Evolutionary conservation across 2,888 invertebrate species (phyloP).

Genomic region (Hypolimnas misippus): DNA sequence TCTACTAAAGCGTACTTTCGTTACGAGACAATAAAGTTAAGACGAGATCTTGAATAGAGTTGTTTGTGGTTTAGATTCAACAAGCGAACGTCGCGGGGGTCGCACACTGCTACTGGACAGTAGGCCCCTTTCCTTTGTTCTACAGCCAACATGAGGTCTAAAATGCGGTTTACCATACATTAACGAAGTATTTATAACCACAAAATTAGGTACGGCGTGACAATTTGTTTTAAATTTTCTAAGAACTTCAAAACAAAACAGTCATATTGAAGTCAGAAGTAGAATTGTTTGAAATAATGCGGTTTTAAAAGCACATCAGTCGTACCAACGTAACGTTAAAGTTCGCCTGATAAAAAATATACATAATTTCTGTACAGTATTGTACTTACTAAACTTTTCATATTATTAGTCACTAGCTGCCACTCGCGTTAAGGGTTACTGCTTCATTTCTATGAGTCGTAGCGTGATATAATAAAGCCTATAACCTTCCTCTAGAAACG

Average conservation of each 20-base stretch:
- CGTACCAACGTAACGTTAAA: neutral
- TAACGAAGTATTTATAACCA: conserved; percentile 60
- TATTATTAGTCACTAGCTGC: too few relatives aligned
- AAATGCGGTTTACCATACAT: conserved; percentile 65
- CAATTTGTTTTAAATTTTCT: conserved; percentile 42
- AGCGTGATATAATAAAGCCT: too few relatives aligned
- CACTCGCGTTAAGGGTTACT: too few relatives aligned
- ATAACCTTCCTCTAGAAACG: too few relatives aligned
- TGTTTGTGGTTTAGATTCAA: conserved; percentile 79
- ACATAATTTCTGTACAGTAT: neutral
- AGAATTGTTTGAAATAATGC: neutral
- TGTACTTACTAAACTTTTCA: neutral
- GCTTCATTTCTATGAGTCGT: too few relatives aligned
- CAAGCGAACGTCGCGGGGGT: conserved; percentile 60
- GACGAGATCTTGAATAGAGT: conserved; percentile 57
- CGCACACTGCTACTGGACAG: conserved; percentile 68
- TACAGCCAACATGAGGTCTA: conserved; percentile 70
- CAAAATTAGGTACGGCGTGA: conserved; percentile 48
- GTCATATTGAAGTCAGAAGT: neutral
- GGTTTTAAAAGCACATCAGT: neutral
- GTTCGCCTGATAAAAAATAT: neutral
- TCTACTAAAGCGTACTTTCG: conserved; percentile 56
- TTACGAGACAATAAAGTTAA: conserved; percentile 56
- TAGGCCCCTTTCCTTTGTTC: conserved; percentile 66
- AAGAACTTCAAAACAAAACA: conserved; percentile 20